phyloP scores from a whole-genome alignment of 2,888 invertebrate species.

The Platerodrilus igneus region DNA sequence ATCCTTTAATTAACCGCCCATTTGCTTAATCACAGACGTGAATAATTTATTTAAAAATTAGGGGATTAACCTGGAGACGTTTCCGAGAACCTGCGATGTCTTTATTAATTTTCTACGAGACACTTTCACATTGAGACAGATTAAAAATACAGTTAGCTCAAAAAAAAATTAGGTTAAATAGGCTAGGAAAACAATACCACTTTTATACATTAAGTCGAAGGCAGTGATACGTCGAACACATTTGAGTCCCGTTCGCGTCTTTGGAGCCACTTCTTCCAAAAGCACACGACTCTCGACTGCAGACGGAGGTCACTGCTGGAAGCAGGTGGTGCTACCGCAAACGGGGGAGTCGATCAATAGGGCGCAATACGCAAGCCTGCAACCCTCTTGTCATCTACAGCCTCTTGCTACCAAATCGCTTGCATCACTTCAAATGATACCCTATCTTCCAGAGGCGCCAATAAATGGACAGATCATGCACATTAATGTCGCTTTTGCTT shows the following conservation, averaged over 20 bases:
- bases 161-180: no score
- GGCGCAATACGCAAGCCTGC: conserved; percentile 30
- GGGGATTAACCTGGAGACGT: no score
- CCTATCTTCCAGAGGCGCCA: conserved; percentile 9
- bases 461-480: conserved; percentile 3
- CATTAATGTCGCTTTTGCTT: conserved; percentile 7
- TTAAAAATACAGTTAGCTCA: no score
- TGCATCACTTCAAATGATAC: conserved; percentile 20
- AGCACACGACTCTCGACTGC: conserved; percentile 48
- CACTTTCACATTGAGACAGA: no score
- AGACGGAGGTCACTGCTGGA: conserved; percentile 51
- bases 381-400: conserved; percentile 22
- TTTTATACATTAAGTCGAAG: conserved; percentile 7
- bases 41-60: conserved; percentile 32
- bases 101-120: no score
- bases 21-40: conserved; percentile 29
- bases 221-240: conserved; percentile 24
- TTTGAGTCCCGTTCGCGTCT: conserved; percentile 17
- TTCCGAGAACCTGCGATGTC: no score
- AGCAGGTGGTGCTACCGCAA: conserved; percentile 53
- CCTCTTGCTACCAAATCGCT: conserved; percentile 21
- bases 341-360: conserved; percentile 41
- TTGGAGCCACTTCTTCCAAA: conserved; percentile 38
- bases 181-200: conserved; percentile 4
- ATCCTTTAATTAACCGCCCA: conserved; percentile 33